phyloP scores from a whole-genome alignment of 2,113 vertebrate species.

The Pseudonaja textilis region DNA sequence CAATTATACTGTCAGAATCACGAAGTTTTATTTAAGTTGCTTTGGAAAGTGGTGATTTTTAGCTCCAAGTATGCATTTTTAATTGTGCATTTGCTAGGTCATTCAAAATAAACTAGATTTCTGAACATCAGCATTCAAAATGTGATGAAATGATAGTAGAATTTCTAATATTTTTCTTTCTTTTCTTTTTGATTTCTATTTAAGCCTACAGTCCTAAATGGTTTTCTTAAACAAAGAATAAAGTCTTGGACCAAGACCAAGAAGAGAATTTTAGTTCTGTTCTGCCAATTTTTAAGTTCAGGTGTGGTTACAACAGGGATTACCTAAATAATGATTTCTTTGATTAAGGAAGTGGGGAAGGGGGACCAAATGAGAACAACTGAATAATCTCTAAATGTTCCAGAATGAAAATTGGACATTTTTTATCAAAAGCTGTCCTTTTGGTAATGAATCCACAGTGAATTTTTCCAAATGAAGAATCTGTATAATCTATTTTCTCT shows the following conservation, averaged over 20 bases:
- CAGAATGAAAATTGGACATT: constrained; percentile 16
- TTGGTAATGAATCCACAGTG: constrained; percentile 17
- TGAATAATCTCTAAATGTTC: neutral
- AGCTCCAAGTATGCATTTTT: neutral
- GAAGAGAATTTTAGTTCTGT: neutral
- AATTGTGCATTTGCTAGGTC: neutral
- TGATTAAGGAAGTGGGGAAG: neutral
- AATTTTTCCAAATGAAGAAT: neutral
- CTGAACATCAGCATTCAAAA: neutral
- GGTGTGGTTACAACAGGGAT: neutral
- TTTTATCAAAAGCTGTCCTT: neutral
- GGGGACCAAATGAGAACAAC: neutral
- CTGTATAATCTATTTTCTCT: neutral
- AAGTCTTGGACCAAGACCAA: neutral
- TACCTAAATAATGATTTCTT: neutral
- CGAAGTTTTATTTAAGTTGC: neutral
- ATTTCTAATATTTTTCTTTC: neutral
- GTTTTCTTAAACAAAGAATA: neutral
- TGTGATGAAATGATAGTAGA: neutral
- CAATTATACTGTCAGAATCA: neutral
- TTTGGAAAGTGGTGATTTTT: neutral
- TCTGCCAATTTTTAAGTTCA: neutral
- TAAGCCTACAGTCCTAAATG: neutral
- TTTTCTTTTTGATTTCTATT: neutral
- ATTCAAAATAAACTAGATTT: neutral